Evolutionary conservation across 2,888 invertebrate species (phyloP), one percentile per base, ranked within the genome.

Genomic region (Leptodirus hochenwartii): DNA sequence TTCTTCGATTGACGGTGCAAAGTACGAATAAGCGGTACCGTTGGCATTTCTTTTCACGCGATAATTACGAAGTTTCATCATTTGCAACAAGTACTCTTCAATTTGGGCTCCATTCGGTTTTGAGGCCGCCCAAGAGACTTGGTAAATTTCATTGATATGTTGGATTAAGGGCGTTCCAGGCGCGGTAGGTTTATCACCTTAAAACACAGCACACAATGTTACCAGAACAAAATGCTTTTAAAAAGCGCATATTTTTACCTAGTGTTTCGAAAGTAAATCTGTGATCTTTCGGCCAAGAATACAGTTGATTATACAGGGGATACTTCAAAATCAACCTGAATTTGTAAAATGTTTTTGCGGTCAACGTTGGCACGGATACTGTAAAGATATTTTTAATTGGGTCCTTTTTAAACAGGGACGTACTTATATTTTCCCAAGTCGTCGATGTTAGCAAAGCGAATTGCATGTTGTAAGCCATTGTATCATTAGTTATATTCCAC

Each of bases 61-160:
- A 34, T 51, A 53, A 32, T 41, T 46, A 27, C 40, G 42, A n/a
- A 50, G 34, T 35, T 48, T 44, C 30, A 52, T 53, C 1, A 78
- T 81, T 59, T 87, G 82, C 12, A 90, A 58, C 22, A 70, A 66
- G 51, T 90, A 91, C 30, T 66, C 54, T 6, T 64, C 58, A 5
- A 85, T 64, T n/a, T 68, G 59, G 0, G 77, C 75, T 0, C 88
- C 88, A 46, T 82, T 77, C 9, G 73, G 69, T 37, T 65, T 65
- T 0, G 87, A 75, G 6, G 77, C 67, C 24, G 71, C 62, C 91
- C 91, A 91, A 45, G 69, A 70, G 0, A 87, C 69, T 45, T 81
- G 76, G 43, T 79, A 73, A 13, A 79, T 64, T 13, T 74, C 71
- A 13, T 71, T 70, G 8, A 84, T 62, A 32, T 72, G 72, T 34